These are phyloP conservation scores for Lasioglossum figueresi DNA, from an alignment of 2,888 invertebrate genomes.

Conservation along the genomic window DNA sequence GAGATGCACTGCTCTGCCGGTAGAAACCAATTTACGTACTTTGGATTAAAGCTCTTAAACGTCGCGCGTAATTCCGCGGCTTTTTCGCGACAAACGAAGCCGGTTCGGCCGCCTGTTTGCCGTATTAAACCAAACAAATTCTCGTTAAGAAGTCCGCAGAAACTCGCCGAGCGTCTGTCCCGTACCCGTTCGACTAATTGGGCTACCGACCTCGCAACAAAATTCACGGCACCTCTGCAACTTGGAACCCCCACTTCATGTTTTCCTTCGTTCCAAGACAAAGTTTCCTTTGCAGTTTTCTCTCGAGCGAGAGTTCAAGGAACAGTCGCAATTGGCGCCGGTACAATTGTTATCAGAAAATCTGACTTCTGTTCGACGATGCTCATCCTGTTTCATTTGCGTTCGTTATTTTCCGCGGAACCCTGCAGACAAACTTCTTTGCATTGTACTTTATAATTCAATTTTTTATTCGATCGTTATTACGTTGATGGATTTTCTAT, in stretches of 20 bases:
- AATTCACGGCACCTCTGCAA: background rate
- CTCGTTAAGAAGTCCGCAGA: constrained; percentile 13
- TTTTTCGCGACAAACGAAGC: constrained; percentile 26
- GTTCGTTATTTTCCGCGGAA: background rate
- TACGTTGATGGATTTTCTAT: too few species aligned
- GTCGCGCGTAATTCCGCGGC: constrained; percentile 18
- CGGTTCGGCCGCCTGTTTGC: background rate
- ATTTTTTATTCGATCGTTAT: too few species aligned
- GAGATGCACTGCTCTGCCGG: background rate
- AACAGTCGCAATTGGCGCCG: background rate
- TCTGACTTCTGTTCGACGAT: background rate
- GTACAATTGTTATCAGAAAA: background rate
- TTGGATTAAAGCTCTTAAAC: background rate
- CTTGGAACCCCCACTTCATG: background rate
- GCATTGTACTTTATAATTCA: background rate
- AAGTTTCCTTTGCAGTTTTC: background rate
- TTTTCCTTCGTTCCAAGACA: background rate
- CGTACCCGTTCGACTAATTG: background rate
- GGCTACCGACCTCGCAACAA: background rate
- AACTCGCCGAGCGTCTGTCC: background rate
- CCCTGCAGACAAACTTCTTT: background rate
- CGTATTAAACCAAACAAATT: background rate
- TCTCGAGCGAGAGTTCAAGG: background rate
- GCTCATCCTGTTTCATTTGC: background rate
- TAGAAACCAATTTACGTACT: background rate